phyloP scores from a whole-genome alignment of 2,888 invertebrate genomes.

The Hedychridium roseum region DNA sequence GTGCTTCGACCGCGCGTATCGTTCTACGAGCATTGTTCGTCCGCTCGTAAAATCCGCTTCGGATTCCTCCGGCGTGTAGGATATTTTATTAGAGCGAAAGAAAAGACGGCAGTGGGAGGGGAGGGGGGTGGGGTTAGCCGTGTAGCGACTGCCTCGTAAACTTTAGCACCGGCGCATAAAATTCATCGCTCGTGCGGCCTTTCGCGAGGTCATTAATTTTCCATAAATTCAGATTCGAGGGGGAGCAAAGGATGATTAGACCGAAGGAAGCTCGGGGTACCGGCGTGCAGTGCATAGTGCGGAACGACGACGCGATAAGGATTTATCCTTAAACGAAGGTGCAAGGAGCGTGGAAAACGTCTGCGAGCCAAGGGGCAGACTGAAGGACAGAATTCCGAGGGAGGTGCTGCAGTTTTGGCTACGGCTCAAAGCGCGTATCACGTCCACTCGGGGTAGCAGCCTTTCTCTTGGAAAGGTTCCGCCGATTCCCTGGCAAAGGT shows the following conservation, averaged over 20 bases:
- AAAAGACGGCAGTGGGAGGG: neutral
- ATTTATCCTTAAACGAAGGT: constrained; percentile 39
- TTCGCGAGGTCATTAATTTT: constrained; percentile 39
- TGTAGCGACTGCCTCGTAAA: constrained; percentile 28
- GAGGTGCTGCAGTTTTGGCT: constrained; percentile 30
- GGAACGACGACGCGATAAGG: constrained; percentile 36
- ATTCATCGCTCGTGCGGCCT: constrained; percentile 30
- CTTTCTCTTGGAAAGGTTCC: constrained; percentile 30
- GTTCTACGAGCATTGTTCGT: constrained; percentile 13
- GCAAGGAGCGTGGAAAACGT: constrained; percentile 28
- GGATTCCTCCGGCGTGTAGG: constrained; percentile 12
- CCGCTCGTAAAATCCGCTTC: constrained; percentile 32
- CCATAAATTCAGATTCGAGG: too few species aligned
- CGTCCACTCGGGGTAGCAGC: constrained; percentile 34
- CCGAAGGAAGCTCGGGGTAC: too few species aligned
- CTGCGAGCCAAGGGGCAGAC: constrained; percentile 8
- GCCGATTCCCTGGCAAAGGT: constrained; percentile 28
- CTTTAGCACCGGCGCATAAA: constrained; percentile 29
- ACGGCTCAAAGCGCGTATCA: constrained; percentile 41
- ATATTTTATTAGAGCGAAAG: neutral
- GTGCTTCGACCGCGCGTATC: too few species aligned
- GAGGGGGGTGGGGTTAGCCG: neutral
- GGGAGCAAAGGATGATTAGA: too few species aligned
- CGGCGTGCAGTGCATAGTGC: too few species aligned
- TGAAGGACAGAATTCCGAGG: constrained; percentile 1